Percentiles rank a stretch among this genome's conserved stretches.
These are phyloP conservation scores for Colistium nudipinnis DNA, from an alignment of 2,113 vertebrate species.

Conservation along the genomic window DNA sequence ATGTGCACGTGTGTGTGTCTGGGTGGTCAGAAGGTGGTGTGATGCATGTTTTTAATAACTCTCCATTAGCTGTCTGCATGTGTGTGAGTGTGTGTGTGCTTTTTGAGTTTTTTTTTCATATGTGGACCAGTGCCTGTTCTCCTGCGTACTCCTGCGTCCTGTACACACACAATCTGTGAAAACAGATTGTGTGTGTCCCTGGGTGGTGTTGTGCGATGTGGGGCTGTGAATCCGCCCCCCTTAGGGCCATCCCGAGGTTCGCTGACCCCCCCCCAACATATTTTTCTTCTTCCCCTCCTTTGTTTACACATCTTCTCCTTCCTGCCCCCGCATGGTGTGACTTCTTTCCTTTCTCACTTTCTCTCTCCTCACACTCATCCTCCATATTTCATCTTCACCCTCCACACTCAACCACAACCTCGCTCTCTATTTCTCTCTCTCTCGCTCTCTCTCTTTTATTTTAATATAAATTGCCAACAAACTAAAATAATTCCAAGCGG, in stretches of 20 bases:
- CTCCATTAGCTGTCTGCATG: slow-evolving; percentile 65
- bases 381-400: slow-evolving; percentile 14
- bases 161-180: no score
- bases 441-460: no score
- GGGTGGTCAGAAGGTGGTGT: slow-evolving; percentile 60
- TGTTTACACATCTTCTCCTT: slow-evolving; percentile 28
- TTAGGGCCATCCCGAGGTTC: slow-evolving; percentile 52
- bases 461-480: slow-evolving; percentile 14
- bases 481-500: slow-evolving; percentile 22
- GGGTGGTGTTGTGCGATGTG: slow-evolving; percentile 55
- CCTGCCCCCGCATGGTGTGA: background rate
- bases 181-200: slow-evolving; percentile 22
- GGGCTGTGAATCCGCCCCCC: slow-evolving; percentile 64
- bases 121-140: background rate
- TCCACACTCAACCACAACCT: background rate
- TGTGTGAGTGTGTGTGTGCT: slow-evolving; percentile 20
- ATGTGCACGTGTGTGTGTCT: slow-evolving; percentile 28
- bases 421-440: background rate
- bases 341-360: slow-evolving; percentile 2
- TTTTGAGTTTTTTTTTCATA: slow-evolving; percentile 5
- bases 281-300: slow-evolving; percentile 42
- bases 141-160: no score
- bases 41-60: slow-evolving; percentile 83
- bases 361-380: slow-evolving; percentile 1
- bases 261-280: slow-evolving; percentile 32